Percentiles rank a stretch among this genome's conserved stretches.
phyloP scores from a whole-genome alignment of 2,797 vertebrate genomes.

The Thaleichthys pacificus region DNA sequence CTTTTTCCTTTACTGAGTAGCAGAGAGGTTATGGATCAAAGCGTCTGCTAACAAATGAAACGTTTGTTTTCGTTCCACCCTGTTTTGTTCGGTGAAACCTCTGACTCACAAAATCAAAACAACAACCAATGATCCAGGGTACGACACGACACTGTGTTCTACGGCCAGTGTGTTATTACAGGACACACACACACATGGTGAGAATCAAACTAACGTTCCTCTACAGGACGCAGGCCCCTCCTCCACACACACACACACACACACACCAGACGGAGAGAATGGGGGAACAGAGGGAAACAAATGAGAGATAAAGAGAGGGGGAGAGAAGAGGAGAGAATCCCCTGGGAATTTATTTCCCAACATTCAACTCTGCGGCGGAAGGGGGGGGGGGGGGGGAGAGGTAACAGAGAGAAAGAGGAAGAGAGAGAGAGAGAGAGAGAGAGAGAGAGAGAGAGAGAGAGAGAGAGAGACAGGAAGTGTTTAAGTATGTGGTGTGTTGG shows the following conservation, averaged over 20 bases:
- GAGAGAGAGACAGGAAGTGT: not conserved
- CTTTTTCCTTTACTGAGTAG: too few relatives aligned
- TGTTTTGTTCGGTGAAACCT: not conserved
- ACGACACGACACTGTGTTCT: not conserved
- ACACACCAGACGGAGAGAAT: not conserved
- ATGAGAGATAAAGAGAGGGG: slow-evolving; percentile 12
- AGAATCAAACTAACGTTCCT: not conserved
- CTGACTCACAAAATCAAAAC: not conserved
- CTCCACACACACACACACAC: not conserved
- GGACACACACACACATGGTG: not conserved
- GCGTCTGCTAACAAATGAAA: too few relatives aligned
- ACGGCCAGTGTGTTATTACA: too few relatives aligned
- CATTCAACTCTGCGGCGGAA: slow-evolving; percentile 46
- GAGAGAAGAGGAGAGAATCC: slow-evolving; percentile 17
- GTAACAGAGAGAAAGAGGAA: slow-evolving; percentile 26
- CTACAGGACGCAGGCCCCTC: slow-evolving; percentile 1
- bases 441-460: slow-evolving; percentile 37
- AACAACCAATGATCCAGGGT: slow-evolving; percentile 1
- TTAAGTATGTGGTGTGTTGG: slow-evolving; percentile 22
- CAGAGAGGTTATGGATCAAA: too few relatives aligned
- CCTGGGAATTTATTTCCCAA: slow-evolving; percentile 37
- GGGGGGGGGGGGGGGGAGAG: slow-evolving; percentile 30
- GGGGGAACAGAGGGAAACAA: slow-evolving; percentile 3
- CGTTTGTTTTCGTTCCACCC: too few relatives aligned
- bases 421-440: slow-evolving; percentile 38